phyloP scores from a whole-genome alignment of 1,140 invertebrate species.

The Cardiocondyla obscurior region DNA sequence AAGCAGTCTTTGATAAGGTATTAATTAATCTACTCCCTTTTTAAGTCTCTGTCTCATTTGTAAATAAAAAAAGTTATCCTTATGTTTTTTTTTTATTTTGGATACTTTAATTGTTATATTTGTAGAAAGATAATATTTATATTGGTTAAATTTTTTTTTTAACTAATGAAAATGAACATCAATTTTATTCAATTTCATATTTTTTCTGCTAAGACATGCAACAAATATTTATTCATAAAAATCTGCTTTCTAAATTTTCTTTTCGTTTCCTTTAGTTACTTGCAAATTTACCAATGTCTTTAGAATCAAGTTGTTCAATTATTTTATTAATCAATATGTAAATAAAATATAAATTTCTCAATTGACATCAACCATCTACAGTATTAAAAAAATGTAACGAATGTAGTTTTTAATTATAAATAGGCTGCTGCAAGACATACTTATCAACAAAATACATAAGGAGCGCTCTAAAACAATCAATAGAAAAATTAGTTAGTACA shows the following conservation, averaged over 20 bases:
- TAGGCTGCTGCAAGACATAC: background rate
- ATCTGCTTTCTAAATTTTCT: background rate
- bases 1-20: background rate
- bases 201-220: background rate
- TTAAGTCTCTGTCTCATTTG: background rate
- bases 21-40: background rate
- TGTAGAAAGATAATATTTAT: background rate
- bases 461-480: constrained; percentile 7
- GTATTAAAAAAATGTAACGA: background rate
- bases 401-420: background rate
- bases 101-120: background rate
- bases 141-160: background rate
- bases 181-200: background rate
- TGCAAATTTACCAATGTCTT: constrained; percentile 1
- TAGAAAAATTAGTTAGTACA: background rate
- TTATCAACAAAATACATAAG: background rate
- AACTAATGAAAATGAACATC: background rate
- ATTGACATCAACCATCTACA: background rate
- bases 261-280: constrained; percentile 25
- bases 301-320: no score
- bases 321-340: no score
- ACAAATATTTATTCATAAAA: background rate
- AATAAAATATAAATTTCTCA: constrained; percentile 19
- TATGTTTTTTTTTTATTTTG: constrained; percentile 23
- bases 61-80: no score